Conservation (phyloP, 2,797 vertebrate genomes). For the Molossus alvarezi region DNA sequence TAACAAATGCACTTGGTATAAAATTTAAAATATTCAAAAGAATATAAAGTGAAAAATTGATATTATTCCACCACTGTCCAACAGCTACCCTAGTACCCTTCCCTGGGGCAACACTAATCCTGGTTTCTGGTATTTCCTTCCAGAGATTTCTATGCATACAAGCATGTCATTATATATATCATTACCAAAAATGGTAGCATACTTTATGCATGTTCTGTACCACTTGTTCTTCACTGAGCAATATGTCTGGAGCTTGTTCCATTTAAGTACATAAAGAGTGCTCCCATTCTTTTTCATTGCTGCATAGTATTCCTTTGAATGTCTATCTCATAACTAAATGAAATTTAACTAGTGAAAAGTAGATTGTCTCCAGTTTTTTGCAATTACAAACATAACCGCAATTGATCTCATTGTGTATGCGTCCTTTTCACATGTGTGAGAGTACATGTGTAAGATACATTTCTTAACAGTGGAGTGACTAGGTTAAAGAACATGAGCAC, state of each 20-base stretch:
- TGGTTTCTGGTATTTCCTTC: neutral
- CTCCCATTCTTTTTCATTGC: neutral
- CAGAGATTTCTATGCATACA: neutral
- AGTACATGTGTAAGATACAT: neutral
- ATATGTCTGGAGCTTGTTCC: neutral
- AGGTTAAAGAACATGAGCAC: neutral
- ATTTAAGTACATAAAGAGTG: neutral
- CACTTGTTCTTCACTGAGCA: neutral
- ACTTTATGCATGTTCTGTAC: neutral
- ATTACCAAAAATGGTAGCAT: neutral
- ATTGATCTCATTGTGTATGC: neutral
- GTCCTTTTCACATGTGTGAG: neutral
- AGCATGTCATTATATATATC: accelerated
- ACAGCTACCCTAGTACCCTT: too few relatives aligned
- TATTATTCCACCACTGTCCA: neutral
- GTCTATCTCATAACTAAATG: neutral
- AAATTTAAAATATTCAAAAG: neutral
- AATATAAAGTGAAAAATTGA: neutral
- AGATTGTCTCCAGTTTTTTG: neutral
- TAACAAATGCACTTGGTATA: neutral
- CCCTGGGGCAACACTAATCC: neutral
- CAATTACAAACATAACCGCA: neutral
- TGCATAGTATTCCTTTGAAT: neutral
- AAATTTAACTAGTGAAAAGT: neutral
- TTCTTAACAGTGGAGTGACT: neutral